Conservation (phyloP, 2,797 vertebrate genomes). For the Knipowitschia caucasica region DNA sequence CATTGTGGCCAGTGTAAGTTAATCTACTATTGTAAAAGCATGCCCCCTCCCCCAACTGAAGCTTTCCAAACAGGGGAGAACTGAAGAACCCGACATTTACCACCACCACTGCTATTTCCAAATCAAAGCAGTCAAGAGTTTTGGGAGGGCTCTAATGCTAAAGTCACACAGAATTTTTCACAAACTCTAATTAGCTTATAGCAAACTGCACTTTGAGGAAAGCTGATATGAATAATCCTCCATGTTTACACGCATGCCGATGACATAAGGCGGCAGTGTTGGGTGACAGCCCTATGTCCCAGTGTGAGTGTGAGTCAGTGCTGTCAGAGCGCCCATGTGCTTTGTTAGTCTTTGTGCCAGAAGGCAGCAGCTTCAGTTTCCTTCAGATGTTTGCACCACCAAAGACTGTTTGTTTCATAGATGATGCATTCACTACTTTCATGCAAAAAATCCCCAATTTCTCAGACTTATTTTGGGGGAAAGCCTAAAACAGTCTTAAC, state of each 20-base stretch:
- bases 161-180: conserved; percentile 38
- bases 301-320: conserved; percentile 39
- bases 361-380: conserved; percentile 52
- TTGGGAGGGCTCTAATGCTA: conserved; percentile 31
- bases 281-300: conserved; percentile 26
- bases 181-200: conserved; percentile 54
- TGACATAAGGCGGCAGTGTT: conserved; percentile 55
- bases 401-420: conserved; percentile 18
- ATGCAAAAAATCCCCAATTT: conserved; percentile 1
- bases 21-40: conserved; percentile 48
- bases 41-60: conserved; percentile 38
- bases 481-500: background rate
- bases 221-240: conserved; percentile 67
- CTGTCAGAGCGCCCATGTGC: conserved; percentile 48
- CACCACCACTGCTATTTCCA: conserved; percentile 1
- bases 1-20: conserved; percentile 61
- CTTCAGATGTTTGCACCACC: conserved; percentile 36
- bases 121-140: conserved; percentile 12
- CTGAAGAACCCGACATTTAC: conserved; percentile 15
- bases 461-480: background rate
- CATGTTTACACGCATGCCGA: conserved; percentile 58
- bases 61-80: conserved; percentile 31
- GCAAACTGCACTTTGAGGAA: conserved; percentile 55
- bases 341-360: conserved; percentile 55
- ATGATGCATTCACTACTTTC: conserved; percentile 9